Evolutionary conservation across 2,797 vertebrate genomes (phyloP), one percentile per base, ranked within the genome.

Genomic region (Siniperca undulata): DNA sequence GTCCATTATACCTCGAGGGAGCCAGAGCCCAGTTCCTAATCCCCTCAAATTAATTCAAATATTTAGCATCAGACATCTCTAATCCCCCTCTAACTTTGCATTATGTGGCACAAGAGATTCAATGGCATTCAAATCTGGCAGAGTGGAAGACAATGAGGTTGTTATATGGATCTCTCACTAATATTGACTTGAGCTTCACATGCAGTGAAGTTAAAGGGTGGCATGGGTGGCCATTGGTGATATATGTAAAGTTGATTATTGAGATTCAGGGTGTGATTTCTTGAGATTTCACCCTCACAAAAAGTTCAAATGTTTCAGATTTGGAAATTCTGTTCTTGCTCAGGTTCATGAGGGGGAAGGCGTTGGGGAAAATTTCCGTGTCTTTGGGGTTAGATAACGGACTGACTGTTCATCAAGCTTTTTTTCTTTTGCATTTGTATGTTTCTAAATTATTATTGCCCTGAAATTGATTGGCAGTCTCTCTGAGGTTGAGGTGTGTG

Each of bases 1-100:
- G 19, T 88, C 85, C 73, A 87, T 85, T 88, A 79, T 70, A 74
- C 74, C 85, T 85, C 65, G 1, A 74, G 75, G 64, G 85, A 89
- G 70, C 60, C 53, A 13, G 62, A 74, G 83, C 53, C 66, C 73
- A 6, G 58, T 78, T 80, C 58, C 52, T 87, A 91, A 90, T 91
- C 82, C 84, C 38, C 53, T 88, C 61, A 82, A 88, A 91, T 90
- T 81, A 81, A 89, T 91, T 90, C 75, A 87, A 56, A 91, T 88
- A 76, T 89, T 87, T 82, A 84, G 73, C 75, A 73, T 90, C 73
- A 77, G 74, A 76, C 74, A 85, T 84, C 46, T 84, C 52, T 90
- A 89, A 90, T 92, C 87, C 89, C 53, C n/a, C 22, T 76, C 71
- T 80, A 85, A 88, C 68, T 86, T 89, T 89, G 58, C 66, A 78